Evolutionary conservation across 2,113 vertebrate species (phyloP), one percentile per base, ranked within the genome.

Genomic region (Tinamus guttatus): DNA sequence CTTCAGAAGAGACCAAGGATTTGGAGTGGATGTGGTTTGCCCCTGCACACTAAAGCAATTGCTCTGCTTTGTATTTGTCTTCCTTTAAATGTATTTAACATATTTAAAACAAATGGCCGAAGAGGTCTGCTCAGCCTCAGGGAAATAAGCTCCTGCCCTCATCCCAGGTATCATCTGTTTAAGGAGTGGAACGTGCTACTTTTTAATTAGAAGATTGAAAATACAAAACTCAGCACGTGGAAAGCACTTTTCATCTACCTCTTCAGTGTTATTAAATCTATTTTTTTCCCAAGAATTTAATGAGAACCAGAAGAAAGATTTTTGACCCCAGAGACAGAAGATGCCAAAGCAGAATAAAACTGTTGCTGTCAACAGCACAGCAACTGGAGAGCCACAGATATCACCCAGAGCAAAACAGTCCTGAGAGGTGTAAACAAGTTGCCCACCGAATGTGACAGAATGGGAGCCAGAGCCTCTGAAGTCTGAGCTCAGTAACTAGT

Each of bases 221-320:
- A 51, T 10, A 67, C 6, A 6, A 59, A 80, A 73, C 47, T 40
- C 3, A 1, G 36, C 22, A 69, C 12, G 58, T 0, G 0, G 32
- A 58, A 7, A 77, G 5, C 28, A 71, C 6, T 22, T 87, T 51
- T 69, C 28, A 34, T 12, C 54, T 58, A 30, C 10, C 14, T 67
- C 59, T 68, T 1, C 49, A 75, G n/a, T 40, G 49, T 41, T 59
- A 51, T 7, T 67, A 71, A 9, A 74, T 40, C 18, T 43, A 4
- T 43, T 34, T 22, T 5, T 4, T 45, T 1, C 13, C 2, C 24
- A 0, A 1, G 17, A 62, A 80, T 68, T 30, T n/a, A 70, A 3
- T 22, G 28, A 36, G 38, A 85, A 74, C 15, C 22, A 17, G 40
- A 67, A 38, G 38, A 21, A 62, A 54, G 19, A 43, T 41, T 27